phyloP scores from a whole-genome alignment of 1,140 invertebrate genomes.

The Drepana arcuata region DNA sequence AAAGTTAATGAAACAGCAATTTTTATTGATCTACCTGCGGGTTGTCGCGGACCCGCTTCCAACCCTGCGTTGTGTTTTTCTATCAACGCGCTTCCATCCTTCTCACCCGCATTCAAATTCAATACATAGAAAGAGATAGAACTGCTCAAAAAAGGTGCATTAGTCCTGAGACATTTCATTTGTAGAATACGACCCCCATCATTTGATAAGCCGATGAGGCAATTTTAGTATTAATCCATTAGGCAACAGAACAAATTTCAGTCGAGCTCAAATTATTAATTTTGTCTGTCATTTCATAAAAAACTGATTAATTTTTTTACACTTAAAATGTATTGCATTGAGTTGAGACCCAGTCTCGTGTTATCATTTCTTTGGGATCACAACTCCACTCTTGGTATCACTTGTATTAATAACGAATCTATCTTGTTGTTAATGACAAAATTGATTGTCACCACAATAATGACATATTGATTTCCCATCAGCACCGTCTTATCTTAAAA shows the following conservation, averaged over 20 bases:
- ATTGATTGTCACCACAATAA: too few relatives aligned
- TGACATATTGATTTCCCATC: too few relatives aligned
- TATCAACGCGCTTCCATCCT: conserved; percentile 51
- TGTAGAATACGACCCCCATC: conserved; percentile 52
- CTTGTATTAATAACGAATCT: too few relatives aligned
- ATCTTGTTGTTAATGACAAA: too few relatives aligned
- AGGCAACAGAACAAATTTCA: conserved; percentile 41
- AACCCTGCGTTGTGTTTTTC: conserved; percentile 63
- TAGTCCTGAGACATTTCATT: conserved; percentile 60
- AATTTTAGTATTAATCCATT: conserved; percentile 65
- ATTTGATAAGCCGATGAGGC: conserved; percentile 65
- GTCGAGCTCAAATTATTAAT: conserved; percentile 29
- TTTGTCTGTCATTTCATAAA: conserved; percentile 11
- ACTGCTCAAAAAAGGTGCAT: conserved; percentile 31
- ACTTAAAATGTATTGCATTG: too few relatives aligned
- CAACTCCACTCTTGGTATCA: too few relatives aligned
- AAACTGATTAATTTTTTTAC: too few relatives aligned
- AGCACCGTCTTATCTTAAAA: too few relatives aligned
- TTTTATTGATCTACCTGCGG: conserved; percentile 70
- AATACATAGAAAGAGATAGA: conserved; percentile 21
- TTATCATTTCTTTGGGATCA: too few relatives aligned
- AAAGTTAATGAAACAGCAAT: conserved; percentile 62
- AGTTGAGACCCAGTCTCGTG: too few relatives aligned
- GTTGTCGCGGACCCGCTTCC: conserved; percentile 52
- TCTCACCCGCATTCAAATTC: conserved; percentile 9